Base-by-base conservation (phyloP, 23 tunicate species). In the Ascidia mentula region DNA sequence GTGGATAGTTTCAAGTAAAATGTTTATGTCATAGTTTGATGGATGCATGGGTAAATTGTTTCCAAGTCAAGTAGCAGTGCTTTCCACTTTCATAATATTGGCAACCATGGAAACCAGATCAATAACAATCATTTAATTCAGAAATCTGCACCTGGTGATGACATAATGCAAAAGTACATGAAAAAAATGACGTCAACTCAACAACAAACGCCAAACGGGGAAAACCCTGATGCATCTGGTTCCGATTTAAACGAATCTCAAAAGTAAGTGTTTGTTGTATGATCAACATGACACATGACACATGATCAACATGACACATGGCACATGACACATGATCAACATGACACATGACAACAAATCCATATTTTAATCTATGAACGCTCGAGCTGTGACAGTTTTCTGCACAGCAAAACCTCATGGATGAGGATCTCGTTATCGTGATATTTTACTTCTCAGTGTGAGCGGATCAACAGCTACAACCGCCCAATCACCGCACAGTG, bases 121-220 rank as follows among this genome's bases (percentile, higher is more conserved):
- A 42, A 42, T 9, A 42, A 42, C 53, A 42, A 42, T 12, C 8
- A 31, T 36, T 17, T 75, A 69, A 34, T 69, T 33, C 26, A 87
- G 83, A 46, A 42, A 76, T 36, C 59, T 33, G 34, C 61, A 5
- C 80, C 88, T 12, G 92, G 82, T 30, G 97, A 92, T 46, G 97
- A 92, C 70, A 92, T 92, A 31, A 82, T 92, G 97, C 84, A 92
- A 59, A 92, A 92, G 59, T 92, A 92, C 79, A 86, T 78, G 88
- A 77, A 83, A 39, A 92, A 92, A 72, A 89, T 81, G 46, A 59
- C 90, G 18, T 77, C 84, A 5, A 88, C 46, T 32, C 65, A 53
- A 3, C 65, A 53, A 53, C 13, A 3, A 1, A 1, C 65, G 28
- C 22, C 65, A 20, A 53, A 53, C 65, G 65, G 65, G 4, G 65